Conservation (phyloP, 2,113 vertebrate species). For the Suncus etruscus region DNA sequence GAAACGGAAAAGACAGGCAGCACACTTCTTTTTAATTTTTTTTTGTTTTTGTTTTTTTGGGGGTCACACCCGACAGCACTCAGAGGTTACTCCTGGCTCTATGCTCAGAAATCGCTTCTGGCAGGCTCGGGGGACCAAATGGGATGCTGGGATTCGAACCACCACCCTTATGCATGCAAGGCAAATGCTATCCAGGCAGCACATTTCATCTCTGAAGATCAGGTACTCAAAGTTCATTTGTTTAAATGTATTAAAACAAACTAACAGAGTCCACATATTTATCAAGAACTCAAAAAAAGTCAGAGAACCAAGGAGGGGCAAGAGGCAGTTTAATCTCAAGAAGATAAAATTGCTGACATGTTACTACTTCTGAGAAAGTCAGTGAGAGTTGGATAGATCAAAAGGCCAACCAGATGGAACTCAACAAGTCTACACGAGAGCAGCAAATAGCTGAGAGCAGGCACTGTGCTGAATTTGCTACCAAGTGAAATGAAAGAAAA, state of each 20-base stretch:
- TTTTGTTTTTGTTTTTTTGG: no score
- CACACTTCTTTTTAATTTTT: no score
- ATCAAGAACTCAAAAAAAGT: conserved; percentile 47
- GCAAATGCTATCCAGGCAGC: no score
- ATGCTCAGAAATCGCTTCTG: no score
- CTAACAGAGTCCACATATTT: background rate
- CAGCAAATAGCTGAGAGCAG: no score
- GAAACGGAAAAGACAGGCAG: conserved; percentile 30
- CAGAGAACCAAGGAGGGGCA: background rate
- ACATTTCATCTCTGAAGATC: background rate
- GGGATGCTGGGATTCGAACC: no score
- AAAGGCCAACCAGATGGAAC: background rate
- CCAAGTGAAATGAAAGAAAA: background rate
- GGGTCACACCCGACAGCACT: no score
- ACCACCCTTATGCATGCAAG: no score
- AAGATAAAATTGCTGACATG: no score
- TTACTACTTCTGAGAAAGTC: background rate
- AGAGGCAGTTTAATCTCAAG: background rate
- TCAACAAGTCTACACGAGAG: background rate
- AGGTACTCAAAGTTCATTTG: conserved; percentile 51
- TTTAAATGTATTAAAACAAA: conserved; percentile 3
- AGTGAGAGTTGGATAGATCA: background rate
- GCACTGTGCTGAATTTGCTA: background rate
- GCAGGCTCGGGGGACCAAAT: no score
- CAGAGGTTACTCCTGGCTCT: no score